Evolutionary conservation across 2,888 invertebrate species (phyloP).

Genomic region (Camponotus fellah): DNA sequence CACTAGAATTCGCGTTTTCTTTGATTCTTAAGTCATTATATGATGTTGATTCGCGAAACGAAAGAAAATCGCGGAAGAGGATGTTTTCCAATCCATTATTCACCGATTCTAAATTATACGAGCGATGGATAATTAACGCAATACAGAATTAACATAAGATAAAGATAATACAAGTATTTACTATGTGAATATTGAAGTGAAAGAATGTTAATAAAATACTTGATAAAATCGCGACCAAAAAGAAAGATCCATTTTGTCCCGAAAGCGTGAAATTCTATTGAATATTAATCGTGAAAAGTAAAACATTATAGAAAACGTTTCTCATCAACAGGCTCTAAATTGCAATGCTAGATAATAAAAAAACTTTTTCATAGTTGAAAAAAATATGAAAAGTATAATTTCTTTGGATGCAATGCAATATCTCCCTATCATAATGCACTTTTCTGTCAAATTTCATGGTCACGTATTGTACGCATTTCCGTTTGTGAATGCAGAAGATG

Average conservation of each 20-base stretch:
- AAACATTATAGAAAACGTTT: neutral
- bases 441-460: constrained; percentile 9
- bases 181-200: neutral
- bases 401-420: neutral
- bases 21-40: neutral
- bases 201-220: constrained; percentile 5
- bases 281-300: neutral
- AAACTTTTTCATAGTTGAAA: neutral
- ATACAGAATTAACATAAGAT: neutral
- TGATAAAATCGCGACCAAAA: neutral
- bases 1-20: constrained; percentile 6
- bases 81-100: constrained; percentile 12
- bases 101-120: neutral
- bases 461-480: neutral
- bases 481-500: constrained; percentile 24
- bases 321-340: constrained; percentile 5
- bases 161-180: constrained; percentile 9
- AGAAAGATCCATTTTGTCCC: neutral
- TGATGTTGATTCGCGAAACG: constrained; percentile 14
- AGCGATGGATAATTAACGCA: neutral
- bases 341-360: neutral
- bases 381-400: neutral
- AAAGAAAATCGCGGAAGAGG: neutral
- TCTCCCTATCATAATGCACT: neutral
- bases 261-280: neutral